phyloP scores from a whole-genome alignment of 1,140 invertebrate species.

The Belonocnema kinseyi region DNA sequence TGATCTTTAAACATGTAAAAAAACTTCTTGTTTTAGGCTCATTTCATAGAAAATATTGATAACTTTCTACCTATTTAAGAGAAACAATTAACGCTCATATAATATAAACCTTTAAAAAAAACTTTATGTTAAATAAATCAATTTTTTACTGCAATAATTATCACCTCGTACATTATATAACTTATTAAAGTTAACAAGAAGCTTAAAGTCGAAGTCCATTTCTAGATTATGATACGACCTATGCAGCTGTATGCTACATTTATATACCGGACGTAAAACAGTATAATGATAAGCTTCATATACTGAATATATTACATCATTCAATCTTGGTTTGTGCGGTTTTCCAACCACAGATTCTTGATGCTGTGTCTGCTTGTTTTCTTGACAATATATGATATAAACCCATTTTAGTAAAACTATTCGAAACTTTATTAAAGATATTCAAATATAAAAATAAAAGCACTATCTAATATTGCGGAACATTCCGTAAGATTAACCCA shows the following conservation, averaged over 20 bases:
- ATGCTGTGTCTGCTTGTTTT: not conserved
- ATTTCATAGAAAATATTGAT: not conserved
- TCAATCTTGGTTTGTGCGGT: not conserved
- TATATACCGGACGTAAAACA: slow-evolving; percentile 7
- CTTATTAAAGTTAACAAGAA: not conserved
- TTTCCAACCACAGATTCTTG: not conserved
- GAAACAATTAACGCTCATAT: too few species aligned
- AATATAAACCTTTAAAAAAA: too few species aligned
- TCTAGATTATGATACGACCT: slow-evolving; percentile 17
- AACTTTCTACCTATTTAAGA: too few species aligned
- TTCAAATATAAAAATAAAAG: too few species aligned
- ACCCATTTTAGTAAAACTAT: not conserved
- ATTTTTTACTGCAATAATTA: too few species aligned
- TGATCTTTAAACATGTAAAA: not conserved
- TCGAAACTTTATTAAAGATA: not conserved
- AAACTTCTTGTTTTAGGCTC: not conserved
- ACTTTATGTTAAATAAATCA: too few species aligned
- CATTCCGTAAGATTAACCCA: too few species aligned
- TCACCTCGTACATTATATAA: slow-evolving; percentile 2
- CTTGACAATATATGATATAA: not conserved
- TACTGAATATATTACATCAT: not conserved
- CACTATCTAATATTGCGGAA: too few species aligned
- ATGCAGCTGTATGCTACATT: not conserved
- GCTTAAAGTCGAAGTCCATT: slow-evolving; percentile 1
- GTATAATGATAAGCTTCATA: slow-evolving; percentile 28